phyloP scores from a whole-genome alignment of 2,888 invertebrate genomes.

The Drosophila gaucha region DNA sequence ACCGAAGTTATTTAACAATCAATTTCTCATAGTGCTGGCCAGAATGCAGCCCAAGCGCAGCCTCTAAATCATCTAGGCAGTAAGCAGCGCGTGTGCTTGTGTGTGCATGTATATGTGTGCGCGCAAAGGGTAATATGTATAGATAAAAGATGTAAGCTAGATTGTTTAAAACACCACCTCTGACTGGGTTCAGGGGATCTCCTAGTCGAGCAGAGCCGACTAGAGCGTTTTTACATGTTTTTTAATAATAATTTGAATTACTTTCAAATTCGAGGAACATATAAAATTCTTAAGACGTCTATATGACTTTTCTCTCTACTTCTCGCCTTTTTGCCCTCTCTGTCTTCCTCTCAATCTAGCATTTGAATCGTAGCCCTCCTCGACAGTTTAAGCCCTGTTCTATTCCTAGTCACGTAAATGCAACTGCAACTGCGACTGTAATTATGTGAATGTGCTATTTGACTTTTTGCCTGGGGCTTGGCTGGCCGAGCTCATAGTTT shows the following conservation, averaged over 20 bases:
- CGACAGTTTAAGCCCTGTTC: constrained; percentile 7
- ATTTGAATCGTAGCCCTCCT: constrained; percentile 1
- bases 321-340: background rate
- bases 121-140: too few relatives aligned
- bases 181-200: too few relatives aligned
- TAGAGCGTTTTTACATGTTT: too few relatives aligned
- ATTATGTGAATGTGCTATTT: constrained; percentile 44
- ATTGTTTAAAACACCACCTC: too few relatives aligned
- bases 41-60: too few relatives aligned
- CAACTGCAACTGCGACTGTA: constrained; percentile 46
- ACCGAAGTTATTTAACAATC: too few relatives aligned
- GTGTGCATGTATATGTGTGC: too few relatives aligned
- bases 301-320: background rate
- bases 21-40: too few relatives aligned
- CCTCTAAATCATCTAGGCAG: too few relatives aligned
- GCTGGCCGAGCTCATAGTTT: constrained; percentile 27
- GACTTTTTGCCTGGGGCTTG: constrained; percentile 17
- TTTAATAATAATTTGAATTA: constrained; percentile 6
- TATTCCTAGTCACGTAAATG: constrained; percentile 54
- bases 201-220: too few relatives aligned
- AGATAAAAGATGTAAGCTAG: too few relatives aligned
- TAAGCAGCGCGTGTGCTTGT: too few relatives aligned
- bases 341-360: background rate
- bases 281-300: background rate
- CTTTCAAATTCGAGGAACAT: constrained; percentile 7